Base-by-base conservation (phyloP, 2,797 vertebrate genomes). In the Atherinosoma microstoma region DNA sequence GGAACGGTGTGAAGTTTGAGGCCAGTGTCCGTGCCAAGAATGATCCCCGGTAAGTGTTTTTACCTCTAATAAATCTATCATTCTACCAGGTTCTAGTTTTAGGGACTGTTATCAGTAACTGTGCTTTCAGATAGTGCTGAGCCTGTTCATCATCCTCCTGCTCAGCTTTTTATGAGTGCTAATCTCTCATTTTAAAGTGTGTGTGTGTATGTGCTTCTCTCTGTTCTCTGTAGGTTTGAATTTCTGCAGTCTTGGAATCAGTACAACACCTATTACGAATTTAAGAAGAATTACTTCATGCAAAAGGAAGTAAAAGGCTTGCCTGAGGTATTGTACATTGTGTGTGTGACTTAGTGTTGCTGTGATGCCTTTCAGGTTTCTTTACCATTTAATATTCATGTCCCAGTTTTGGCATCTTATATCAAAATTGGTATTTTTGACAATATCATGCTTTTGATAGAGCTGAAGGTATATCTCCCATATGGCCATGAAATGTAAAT, bases 261-360 rank as follows among this genome's bases (percentile, higher is more conserved):
- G 84, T 99, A 96, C 91, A 98, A 99, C 82, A 94, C 95, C 58
- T 99, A 99, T 87, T 99, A 99, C 3, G 98, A 99, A 91, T 99
- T 99, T 89, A 99, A 98, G 94, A 99, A 99, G 92, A 96, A 98
- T 82, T 98, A 97, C 93, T 99, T 97, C 92, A 94, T 98, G 92
- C 97, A 98, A 87, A 99, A 96, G 85, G 97, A 98, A 91, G 96
- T 94, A 6, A 87, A 73, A 69, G 60, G 65, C 60, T 64, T 88
- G 18, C n/a, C 66, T 76, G 90, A 95, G 95, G 94, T 95, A 95
- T 63, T 75, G 20, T 58, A 32, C 40, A 18, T 60, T 6, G 36
- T 45, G 36, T 66, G 9, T 56, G 29, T 53, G 27, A 56, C 22
- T 57, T 30, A 3, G 34, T 67, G 9, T 18, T 35, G 58, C 2